A percentile compares a stretch with the other conserved stretches of the same genome.
These are phyloP conservation scores for Rhorus exstirpatorius DNA, from an alignment of 2,888 invertebrate species.

Conservation along the genomic window DNA sequence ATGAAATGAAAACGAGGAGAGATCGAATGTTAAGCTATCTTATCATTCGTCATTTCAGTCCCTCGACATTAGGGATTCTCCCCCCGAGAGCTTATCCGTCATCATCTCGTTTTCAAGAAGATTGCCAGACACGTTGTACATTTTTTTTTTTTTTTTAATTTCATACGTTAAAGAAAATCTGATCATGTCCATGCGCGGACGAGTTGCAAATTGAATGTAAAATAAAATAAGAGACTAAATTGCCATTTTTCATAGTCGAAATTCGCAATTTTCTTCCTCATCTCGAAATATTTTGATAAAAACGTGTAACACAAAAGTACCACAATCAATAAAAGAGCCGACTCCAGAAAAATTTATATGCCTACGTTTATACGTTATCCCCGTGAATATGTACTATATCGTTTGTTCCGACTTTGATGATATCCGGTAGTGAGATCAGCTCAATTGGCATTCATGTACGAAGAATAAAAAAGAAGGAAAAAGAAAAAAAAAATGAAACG, in stretches of 20 bases:
- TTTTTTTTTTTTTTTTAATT: not conserved
- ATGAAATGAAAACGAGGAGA: not conserved
- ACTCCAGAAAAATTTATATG: conserved; percentile 6
- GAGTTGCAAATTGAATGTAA: not conserved
- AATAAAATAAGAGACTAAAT: no score
- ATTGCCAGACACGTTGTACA: not conserved
- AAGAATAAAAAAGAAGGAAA: not conserved
- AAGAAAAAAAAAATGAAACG: conserved; percentile 7
- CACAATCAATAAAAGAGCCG: conserved; percentile 21
- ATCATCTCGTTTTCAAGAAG: not conserved
- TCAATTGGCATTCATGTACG: not conserved
- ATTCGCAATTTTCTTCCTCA: no score
- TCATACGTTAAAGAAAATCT: not conserved
- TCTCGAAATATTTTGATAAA: no score
- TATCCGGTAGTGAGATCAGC: conserved; percentile 28
- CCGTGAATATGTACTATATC: conserved; percentile 10
- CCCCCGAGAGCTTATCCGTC: conserved; percentile 25
- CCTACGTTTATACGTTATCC: conserved; percentile 1
- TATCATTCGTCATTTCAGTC: conserved; percentile 13
- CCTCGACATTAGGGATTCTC: not conserved
- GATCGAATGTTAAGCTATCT: conserved; percentile 10
- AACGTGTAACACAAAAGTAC: no score
- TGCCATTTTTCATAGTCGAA: no score
- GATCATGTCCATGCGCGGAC: not conserved
- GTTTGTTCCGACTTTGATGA: not conserved